Conservation (phyloP, 2,797 vertebrate species). For the Craterocephalus amniculus region DNA sequence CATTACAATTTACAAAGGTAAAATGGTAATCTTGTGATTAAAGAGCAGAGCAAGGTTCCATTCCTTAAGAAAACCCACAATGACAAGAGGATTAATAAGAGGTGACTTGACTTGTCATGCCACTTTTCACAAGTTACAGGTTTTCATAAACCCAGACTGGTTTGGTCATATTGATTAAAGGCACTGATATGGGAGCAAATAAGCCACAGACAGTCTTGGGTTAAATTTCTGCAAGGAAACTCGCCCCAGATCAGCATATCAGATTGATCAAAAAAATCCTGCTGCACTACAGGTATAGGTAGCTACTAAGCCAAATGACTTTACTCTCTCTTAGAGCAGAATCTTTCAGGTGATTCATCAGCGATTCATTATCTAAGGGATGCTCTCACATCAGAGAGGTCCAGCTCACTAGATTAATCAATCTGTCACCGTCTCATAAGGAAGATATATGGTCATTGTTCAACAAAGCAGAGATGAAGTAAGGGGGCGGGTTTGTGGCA, state of each 20-base stretch:
- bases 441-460: constrained; percentile 81
- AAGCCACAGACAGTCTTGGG: not conserved
- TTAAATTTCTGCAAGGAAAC: constrained; percentile 26
- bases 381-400: constrained; percentile 70
- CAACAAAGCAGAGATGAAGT: constrained; percentile 57
- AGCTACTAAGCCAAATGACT: constrained; percentile 54
- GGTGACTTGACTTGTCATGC: not conserved
- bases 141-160: not conserved
- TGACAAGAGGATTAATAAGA: not conserved
- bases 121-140: not conserved
- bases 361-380: constrained; percentile 80
- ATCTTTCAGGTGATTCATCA: constrained; percentile 78
- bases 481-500: constrained; percentile 43
- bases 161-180: not conserved
- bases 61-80: not conserved
- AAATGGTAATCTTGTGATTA: not conserved
- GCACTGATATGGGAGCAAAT: constrained; percentile 12
- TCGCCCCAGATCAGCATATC: constrained; percentile 39
- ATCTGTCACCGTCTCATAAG: constrained; percentile 77
- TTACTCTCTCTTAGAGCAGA: constrained; percentile 53
- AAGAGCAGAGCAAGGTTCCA: not conserved
- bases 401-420: constrained; percentile 81
- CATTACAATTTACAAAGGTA: not conserved
- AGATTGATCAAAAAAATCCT: constrained; percentile 35
- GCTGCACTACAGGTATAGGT: constrained; percentile 28